A percentile compares a stretch with the other conserved stretches of the same genome.
phyloP scores from a whole-genome alignment of 2,888 invertebrate species.

The Zygogramma bicolorata region DNA sequence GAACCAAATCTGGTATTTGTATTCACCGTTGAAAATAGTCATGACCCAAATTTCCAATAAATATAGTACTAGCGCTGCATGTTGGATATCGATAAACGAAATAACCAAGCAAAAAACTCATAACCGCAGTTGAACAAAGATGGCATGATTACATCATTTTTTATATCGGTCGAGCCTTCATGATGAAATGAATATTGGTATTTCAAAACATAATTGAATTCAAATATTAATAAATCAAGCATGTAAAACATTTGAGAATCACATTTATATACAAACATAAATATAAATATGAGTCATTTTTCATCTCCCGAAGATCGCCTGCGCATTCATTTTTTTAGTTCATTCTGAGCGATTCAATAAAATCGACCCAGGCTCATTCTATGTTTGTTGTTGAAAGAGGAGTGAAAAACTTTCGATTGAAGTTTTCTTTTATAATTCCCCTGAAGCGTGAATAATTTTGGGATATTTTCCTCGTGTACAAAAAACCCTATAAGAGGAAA shows the following conservation, averaged over 20 bases:
- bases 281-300: neutral
- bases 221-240: conserved; percentile 8
- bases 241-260: neutral
- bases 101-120: neutral
- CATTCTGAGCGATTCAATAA: neutral
- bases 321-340: no score
- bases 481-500: no score
- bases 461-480: no score
- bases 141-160: neutral
- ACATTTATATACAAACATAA: neutral
- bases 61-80: conserved; percentile 31
- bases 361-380: no score
- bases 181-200: neutral
- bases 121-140: neutral
- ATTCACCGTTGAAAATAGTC: conserved; percentile 32
- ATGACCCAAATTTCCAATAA: conserved; percentile 39
- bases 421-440: no score
- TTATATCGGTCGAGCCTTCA: neutral
- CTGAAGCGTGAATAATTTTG: no score
- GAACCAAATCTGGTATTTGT: conserved; percentile 21
- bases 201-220: neutral
- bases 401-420: no score
- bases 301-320: neutral
- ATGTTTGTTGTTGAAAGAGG: no score
- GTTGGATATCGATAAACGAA: conserved; percentile 14